Percentiles rank a stretch among this genome's conserved stretches.
These are phyloP conservation scores for Nothoprocta pentlandii DNA, from an alignment of 2,113 vertebrate genomes.

Conservation along the genomic window DNA sequence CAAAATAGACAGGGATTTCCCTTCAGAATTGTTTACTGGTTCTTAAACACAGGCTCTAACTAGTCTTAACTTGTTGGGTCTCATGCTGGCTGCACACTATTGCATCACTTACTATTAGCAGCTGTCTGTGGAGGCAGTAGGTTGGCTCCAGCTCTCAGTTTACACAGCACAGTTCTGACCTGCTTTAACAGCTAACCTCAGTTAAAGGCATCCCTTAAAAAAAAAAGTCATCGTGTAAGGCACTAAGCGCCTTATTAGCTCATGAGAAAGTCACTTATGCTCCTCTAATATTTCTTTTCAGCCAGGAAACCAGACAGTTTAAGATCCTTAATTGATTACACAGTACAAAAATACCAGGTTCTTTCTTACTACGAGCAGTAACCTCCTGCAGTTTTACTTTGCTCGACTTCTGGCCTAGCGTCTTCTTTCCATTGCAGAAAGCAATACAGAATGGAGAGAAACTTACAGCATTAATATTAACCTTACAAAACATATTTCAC, in stretches of 20 bases:
- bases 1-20: neutral
- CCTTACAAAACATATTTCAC: neutral
- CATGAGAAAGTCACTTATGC: accelerated
- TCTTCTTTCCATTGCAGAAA: neutral
- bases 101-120: constrained; percentile 56
- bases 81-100: neutral
- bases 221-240: neutral
- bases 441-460: neutral
- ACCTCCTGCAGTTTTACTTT: neutral
- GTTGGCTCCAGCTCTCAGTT: neutral
- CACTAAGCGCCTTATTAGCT: neutral
- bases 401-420: neutral
- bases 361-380: accelerated
- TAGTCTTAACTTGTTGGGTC: neutral
- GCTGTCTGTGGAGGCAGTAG: neutral
- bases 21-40: neutral
- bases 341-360: neutral
- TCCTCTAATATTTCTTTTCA: neutral
- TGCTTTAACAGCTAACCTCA: neutral
- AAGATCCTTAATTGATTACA: neutral
- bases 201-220: neutral
- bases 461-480: neutral
- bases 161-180: constrained; percentile 8
- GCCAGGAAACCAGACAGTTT: neutral
- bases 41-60: neutral